Evolutionary conservation across 2,797 vertebrate genomes (phyloP), one percentile per base, ranked within the genome.

Genomic region (Megaceryle alcyon): DNA sequence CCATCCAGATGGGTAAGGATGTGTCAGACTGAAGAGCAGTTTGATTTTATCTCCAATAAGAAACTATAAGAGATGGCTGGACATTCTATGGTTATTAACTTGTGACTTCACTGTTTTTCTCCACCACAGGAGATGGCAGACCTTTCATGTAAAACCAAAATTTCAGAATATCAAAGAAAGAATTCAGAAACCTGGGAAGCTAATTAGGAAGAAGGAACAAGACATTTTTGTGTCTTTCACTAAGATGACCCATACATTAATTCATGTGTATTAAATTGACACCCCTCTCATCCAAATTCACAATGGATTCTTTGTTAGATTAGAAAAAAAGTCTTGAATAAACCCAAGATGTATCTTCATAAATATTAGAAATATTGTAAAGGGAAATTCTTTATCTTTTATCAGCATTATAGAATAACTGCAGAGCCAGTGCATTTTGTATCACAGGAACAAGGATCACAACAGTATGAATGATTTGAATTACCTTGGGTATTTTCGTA

Each of bases 401-500:
- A 93, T 94, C 83, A 91, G 63, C 51, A 57, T 68, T 92, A 60
- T 49, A 85, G 86, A 95, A 86, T 91, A 96, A 85, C 66, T 90
- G 95, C 92, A 94, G 69, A 91, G 81, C 60, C 46, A 95, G 77
- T 95, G 80, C 28, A 91, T 95, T 95, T 84, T 87, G 35, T 88
- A 93, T 92, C 88, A 84, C 0, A 91, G 57, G 91, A 79, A 95
- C 66, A 96, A 90, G 79, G 86, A 95, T 96, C 91, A 86, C 91
- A 96, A 91, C 64, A 87, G 82, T 92, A 86, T 82, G 96, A 97
- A 96, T 96, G 93, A 96, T 75, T 95, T 92, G 93, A 96, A 96
- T 96, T 96, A 96, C 88, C 95, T 93, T 92, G 92, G 95, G 93
- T 96, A 96, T 97, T 96, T 94, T 94, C 79, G 28, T 57, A 95